Evolutionary conservation across 2,888 invertebrate genomes (phyloP), one percentile per base, ranked within the genome.

Genomic region (Amphipyra berbera): DNA sequence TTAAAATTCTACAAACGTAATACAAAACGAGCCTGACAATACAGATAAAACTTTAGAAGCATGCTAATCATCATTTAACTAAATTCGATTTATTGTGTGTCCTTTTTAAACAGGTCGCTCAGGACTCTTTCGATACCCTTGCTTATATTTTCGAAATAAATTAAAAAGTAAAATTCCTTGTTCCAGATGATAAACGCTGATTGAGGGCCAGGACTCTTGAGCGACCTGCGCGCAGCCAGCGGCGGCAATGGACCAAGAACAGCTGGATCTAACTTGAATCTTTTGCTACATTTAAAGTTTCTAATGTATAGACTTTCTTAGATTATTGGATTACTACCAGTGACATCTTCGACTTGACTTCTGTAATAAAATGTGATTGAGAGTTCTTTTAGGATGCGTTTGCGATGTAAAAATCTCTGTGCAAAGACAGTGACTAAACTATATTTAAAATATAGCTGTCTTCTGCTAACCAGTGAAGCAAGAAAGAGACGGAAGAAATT

Each of bases 121-220:
- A 94, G 93, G 92, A 88, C 81, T 89, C 86, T 78, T 78, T 77
- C 68, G 79, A 75, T 68, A 85, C 83, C 82, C 82, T 84, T 85
- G 78, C 79, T 76, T 71, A 62, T 71, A 78, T 78, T 86, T 76
- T 68, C 78, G 80, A 83, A 63, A 60, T 76, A 84, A 87, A 88
- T 88, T 91, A 90, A 92, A 90, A 84, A 90, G 89, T 91, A 86
- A 90, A 89, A 90, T 93, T 94, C 84, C 90, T 95, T 95, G 94
- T 95, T 95, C 92, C 94, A 95, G 94, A 94, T 94, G 83, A 77
- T 94, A 84, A 94, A 91, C 84, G 92, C 93, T 85, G 94, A 94
- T 87, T 94, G 93, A 94, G 91, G 92, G 91, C 88, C 84, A 84
- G 86, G 91, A 89, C 86, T 88, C 91, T 90, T 94, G 94, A 94